Conservation (phyloP, 2,113 vertebrate genomes). For the Seriola quinqueradiata region DNA sequence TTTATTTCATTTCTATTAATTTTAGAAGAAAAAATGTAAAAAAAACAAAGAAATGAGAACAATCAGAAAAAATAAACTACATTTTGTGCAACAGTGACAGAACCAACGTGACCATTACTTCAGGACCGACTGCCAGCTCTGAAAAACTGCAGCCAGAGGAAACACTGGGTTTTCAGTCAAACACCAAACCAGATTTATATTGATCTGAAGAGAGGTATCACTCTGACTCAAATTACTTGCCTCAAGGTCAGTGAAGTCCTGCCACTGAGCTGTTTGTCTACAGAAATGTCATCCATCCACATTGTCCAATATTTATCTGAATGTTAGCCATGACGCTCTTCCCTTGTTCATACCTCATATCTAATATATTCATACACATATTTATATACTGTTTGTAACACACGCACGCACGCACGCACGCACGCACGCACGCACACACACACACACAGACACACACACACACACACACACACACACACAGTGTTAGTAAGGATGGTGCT, state of each 20-base stretch:
- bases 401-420: too few relatives aligned
- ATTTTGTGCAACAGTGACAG: neutral
- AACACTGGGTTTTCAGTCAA: neutral
- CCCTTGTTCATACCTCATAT: too few relatives aligned
- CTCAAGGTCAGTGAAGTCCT: neutral
- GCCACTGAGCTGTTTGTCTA: too few relatives aligned
- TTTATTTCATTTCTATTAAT: too few relatives aligned
- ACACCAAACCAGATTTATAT: neutral
- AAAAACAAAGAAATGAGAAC: too few relatives aligned
- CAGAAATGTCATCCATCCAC: too few relatives aligned
- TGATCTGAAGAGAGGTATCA: neutral
- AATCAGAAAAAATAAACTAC: too few relatives aligned
- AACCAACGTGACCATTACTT: neutral
- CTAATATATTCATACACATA: neutral
- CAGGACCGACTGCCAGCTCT: neutral
- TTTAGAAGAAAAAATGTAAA: too few relatives aligned
- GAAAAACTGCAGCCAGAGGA: neutral
- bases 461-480: too few relatives aligned
- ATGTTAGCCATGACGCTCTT: neutral
- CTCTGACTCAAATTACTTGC: neutral
- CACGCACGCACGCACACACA: too few relatives aligned
- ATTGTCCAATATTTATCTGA: neutral
- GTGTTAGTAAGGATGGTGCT: neutral
- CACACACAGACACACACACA: too few relatives aligned
- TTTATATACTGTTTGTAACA: neutral